Base-by-base conservation (phyloP, 2,888 invertebrate species). In the Diaperis boleti region DNA sequence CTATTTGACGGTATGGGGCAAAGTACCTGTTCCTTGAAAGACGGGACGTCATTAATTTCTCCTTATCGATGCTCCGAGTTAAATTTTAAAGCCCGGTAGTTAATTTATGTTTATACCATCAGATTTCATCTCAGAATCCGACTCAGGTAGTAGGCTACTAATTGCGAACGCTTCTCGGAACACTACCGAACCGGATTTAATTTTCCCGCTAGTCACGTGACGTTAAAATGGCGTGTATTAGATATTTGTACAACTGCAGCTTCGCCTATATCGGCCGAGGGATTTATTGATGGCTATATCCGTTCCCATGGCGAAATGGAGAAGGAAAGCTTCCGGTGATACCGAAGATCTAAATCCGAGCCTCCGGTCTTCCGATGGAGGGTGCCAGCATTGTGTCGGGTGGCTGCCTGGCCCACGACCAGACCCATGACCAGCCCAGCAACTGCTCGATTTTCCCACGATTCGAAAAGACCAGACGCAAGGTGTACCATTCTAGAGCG, bases 401-500 rank as follows among this genome's bases (percentile, higher is more conserved):
- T 69, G 69, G 69, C 68, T 69, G 72, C 70, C 72, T 64, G 66
- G 63, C 66, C 66, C 66, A 66, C 66, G 66, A 66, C 66, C 72
- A 63, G 66, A 60, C 66, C 66, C 66, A 66, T 63, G 66, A 66
- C 66, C 44, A 49, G 52, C 64, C 52, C 56, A 66, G 66, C 70
- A 69, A 70, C 72, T 70, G 69, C 66, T 65, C 69, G 65, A 69
- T 72, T 71, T 72, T 72, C 72, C 71, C 72, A 72, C 72, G 72
- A 47, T 35, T 55, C 61, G 64, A 54, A 20, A 59, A 69, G 61
- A 67, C 61, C 68, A 72, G 70, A 71, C 69, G 70, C 71, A 72
- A 72, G 71, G 69, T 72, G 71, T 72, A 69, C 70, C 54, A 60
- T 62, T 56, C 62, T 62, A 55, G 56, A 55, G 62, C 66, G 64